A percentile compares a stretch with the other conserved stretches of the same genome.
Conservation (phyloP, 2,888 invertebrate genomes). For the Hetaerina titia region DNA sequence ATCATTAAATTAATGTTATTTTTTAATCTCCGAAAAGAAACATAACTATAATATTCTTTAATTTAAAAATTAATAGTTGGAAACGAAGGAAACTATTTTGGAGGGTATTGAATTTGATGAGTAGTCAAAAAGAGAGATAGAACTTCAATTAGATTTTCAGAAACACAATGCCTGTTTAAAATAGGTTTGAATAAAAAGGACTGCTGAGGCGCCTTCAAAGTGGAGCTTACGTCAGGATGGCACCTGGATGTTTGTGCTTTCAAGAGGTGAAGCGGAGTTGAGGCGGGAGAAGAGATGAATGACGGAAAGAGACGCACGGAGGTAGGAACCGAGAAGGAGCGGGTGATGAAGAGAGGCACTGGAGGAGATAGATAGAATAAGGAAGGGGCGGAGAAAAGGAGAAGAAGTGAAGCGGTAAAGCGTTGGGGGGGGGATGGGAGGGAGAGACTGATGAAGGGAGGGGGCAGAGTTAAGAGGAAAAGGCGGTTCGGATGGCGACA, state of each 20-base stretch:
- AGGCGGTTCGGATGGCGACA: background rate
- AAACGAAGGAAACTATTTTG: no score
- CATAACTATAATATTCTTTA: no score
- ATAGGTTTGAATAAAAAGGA: no score
- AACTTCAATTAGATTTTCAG: no score
- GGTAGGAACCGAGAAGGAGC: background rate
- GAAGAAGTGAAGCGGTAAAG: background rate
- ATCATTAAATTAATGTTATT: no score
- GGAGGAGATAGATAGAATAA: background rate
- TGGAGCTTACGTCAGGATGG: background rate
- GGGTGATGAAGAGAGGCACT: background rate
- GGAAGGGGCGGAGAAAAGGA: background rate
- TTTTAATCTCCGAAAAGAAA: no score
- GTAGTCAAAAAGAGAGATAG: no score
- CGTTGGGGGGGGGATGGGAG: background rate
- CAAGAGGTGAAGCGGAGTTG: background rate
- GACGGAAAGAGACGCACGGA: background rate
- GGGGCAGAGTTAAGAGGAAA: background rate
- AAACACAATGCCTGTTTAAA: no score
- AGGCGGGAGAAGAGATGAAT: background rate
- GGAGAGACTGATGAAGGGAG: background rate
- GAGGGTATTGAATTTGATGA: no score
- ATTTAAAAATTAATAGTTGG: no score
- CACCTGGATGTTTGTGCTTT: background rate
- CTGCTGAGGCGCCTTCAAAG: no score